phyloP scores from a whole-genome alignment of 2,888 invertebrate species.

The Carabus problematicus region DNA sequence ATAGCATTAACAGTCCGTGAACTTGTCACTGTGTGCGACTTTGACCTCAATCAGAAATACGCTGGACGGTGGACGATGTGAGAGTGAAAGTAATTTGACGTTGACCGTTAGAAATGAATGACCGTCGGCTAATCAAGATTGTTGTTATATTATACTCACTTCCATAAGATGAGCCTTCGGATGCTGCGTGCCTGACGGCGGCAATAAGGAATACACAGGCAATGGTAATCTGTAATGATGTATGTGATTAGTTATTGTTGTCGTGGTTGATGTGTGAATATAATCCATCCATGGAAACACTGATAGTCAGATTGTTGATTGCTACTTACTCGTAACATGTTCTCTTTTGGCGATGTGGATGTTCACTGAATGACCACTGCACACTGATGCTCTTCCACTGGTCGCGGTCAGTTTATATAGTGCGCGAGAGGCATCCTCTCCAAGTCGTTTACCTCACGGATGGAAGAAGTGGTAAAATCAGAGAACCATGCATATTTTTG shows the following conservation, averaged over 20 bases:
- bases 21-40: constrained; percentile 19
- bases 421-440: constrained; percentile 21
- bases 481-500: constrained; percentile 35
- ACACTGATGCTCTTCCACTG: constrained; percentile 30
- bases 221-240: constrained; percentile 21
- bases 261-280: background rate
- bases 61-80: constrained; percentile 12
- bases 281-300: constrained; percentile 1
- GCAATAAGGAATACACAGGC: constrained; percentile 26
- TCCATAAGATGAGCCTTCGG: constrained; percentile 33
- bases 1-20: constrained; percentile 29
- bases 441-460: constrained; percentile 30
- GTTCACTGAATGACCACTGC: constrained; percentile 31
- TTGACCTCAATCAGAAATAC: constrained; percentile 19
- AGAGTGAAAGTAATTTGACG: constrained; percentile 31
- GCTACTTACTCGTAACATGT: constrained; percentile 37
- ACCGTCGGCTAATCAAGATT: constrained; percentile 5
- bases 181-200: constrained; percentile 4
- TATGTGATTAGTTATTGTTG: constrained; percentile 1
- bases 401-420: constrained; percentile 4
- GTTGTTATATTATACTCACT: constrained; percentile 21
- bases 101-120: constrained; percentile 12
- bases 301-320: background rate
- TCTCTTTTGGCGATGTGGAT: constrained; percentile 17
- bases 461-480: constrained; percentile 36